A percentile compares a stretch with the other conserved stretches of the same genome.
These are phyloP conservation scores for Brachionichthys hirsutus DNA, from an alignment of 2,113 vertebrate genomes.

Conservation along the genomic window DNA sequence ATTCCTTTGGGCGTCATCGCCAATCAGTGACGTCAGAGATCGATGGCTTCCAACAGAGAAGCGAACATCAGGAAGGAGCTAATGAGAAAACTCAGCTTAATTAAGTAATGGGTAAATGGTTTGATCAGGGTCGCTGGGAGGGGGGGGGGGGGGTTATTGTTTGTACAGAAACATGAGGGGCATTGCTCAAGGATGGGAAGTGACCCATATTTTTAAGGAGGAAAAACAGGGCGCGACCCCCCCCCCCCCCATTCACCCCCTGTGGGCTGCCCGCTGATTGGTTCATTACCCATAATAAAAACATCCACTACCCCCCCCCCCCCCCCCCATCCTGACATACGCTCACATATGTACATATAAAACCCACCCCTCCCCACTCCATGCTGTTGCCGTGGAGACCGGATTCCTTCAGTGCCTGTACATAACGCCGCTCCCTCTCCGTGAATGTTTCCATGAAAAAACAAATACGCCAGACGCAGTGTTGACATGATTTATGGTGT, in stretches of 20 bases:
- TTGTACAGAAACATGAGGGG: conserved; percentile 30
- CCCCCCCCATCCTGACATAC: conserved; percentile 27
- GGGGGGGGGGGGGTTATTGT: conserved; percentile 15
- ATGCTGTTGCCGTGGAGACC: conserved; percentile 21
- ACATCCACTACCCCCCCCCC: conserved; percentile 38
- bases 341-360: conserved; percentile 8
- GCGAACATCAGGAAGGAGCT: conserved; percentile 26
- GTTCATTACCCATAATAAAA: conserved; percentile 62
- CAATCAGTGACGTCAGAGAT: conserved; percentile 29
- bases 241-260: conserved; percentile 39
- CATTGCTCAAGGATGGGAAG: conserved; percentile 61
- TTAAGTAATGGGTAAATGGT: conserved; percentile 56
- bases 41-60: conserved; percentile 21
- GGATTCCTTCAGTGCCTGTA: conserved; percentile 48
- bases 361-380: conserved; percentile 28
- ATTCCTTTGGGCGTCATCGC: conserved; percentile 22
- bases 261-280: conserved; percentile 47
- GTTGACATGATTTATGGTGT: no score
- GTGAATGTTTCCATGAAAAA: conserved; percentile 4
- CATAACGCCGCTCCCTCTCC: conserved; percentile 14
- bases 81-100: conserved; percentile 43
- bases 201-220: conserved; percentile 68
- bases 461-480: no score
- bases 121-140: conserved; percentile 25
- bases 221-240: conserved; percentile 27